Conservation (phyloP, 2,113 vertebrate genomes). For the Peromyscus leucopus region DNA sequence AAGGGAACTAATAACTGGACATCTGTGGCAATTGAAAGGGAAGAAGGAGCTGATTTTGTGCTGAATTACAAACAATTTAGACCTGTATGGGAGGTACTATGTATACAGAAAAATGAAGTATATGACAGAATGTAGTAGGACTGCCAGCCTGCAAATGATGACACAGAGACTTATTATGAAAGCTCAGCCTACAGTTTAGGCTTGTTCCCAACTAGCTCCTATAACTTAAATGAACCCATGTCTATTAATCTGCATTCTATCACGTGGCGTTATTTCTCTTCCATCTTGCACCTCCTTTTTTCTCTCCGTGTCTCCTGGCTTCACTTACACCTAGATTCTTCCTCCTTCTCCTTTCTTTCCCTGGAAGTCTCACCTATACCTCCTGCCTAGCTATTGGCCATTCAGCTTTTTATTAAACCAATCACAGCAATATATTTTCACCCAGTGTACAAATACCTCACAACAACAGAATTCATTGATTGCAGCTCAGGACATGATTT, state of each 20-base stretch:
- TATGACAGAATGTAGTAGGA: not conserved
- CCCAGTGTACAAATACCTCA: not conserved
- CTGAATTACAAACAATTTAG: not conserved
- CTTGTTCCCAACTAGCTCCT: not conserved
- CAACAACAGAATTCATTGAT: not conserved
- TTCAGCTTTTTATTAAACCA: not conserved
- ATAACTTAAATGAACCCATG: not conserved
- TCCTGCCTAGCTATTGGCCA: not conserved
- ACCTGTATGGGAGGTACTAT: not conserved
- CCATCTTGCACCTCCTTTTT: not conserved
- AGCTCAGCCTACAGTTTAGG: not conserved
- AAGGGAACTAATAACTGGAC: not conserved
- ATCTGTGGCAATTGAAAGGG: not conserved
- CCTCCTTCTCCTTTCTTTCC: not conserved
- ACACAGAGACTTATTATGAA: not conserved
- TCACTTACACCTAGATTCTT: not conserved
- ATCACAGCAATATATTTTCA: not conserved
- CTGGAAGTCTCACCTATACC: not conserved
- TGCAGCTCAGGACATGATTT: constrained; percentile 25
- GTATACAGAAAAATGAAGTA: not conserved
- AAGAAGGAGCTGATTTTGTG: not conserved
- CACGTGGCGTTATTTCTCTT: not conserved
- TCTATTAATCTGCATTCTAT: not conserved
- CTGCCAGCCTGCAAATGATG: not conserved
- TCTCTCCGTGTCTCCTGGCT: not conserved